Base-by-base conservation (phyloP, 2,888 invertebrate species). In the Linyphia triangularis region DNA sequence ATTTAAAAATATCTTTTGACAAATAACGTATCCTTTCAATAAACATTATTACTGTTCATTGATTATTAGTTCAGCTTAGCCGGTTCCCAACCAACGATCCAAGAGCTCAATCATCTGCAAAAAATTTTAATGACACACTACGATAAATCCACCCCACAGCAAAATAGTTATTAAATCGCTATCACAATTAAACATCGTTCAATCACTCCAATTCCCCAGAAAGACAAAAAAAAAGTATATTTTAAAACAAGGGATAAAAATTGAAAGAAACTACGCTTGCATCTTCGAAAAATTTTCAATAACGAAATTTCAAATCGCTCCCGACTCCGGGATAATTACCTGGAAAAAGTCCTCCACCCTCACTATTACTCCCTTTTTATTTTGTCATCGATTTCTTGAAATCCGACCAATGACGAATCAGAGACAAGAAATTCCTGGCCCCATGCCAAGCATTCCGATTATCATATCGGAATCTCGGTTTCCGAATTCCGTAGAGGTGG, bases 291-390 rank as follows among this genome's bases (percentile, higher is more conserved):
- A 51, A 51, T 70, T 77, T 63, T 61, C 77, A 59, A 43, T 59
- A 79, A 75, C 73, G 78, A 79, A 79, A 67, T 79, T 79, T 51
- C 30, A 26, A 24, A 37, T 24, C 63, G n/a, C 22, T n/a, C n/a
- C 19, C 43, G 78, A 37, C 22, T 51, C 51, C 70, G n/a, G 22
- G 78, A 59, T 72, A 82, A 82, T 82, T 72, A 69, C 70, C 72
- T 72, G 82, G 30, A 81, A 82, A 82, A 82, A 82, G 59, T 63
- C 59, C 70, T n/a, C 82, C 72, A 40, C 82, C 72, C 51, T n/a
- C 51, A n/a, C 13, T 51, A n/a, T 51, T 51, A 16, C 16, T n/a
- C 9, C n/a, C n/a, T 51, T 51, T 9, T 43, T 43, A 43, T 43
- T 40, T 24, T 57, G 61, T 26, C 10, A 82, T 82, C 82, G 82